Evolutionary conservation across 2,113 vertebrate genomes (phyloP), one percentile per base, ranked within the genome.

Genomic region (Eulemur rufifrons): DNA sequence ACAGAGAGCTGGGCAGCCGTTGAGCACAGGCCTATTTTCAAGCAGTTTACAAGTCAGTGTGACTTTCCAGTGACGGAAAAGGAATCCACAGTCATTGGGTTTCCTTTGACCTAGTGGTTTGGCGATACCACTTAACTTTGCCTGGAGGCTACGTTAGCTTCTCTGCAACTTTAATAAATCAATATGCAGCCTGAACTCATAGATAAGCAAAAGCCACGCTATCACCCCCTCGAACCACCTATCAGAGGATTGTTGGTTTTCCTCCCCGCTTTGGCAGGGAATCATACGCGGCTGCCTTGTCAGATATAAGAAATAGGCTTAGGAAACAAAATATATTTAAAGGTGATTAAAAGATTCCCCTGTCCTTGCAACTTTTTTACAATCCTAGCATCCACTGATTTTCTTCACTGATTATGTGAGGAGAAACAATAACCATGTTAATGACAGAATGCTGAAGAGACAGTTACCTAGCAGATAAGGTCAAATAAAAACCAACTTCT

Each of bases 301-400:
- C 34, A 77, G 61, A 82, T 25, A 3, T 68, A 84, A 95, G 25
- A 10, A 23, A 56, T 7, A 54, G 29, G 66, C 13, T 92, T 88
- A 39, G 37, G 66, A 96, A 91, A 73, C 5, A 45, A 93, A 97
- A 86, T 47, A 87, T 23, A 76, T 27, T 52, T 64, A 91, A 95
- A 63, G 47, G 34, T 76, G 20, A 89, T 34, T 82, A 68, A 88
- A 83, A 90, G 64, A 56, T 20, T 88, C 52, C 89, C 34, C 17
- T 76, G 25, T n/a, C 73, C 78, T 82, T 71, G 39, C 64, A 86
- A 64, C 37, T 89, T 92, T 93, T 91, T 64, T 39, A 61, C 39
- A 74, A 50, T 7, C 45, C 68, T 88, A 63, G 11, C 8, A 42
- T 86, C 23, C 82, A 94, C 23, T 92, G 52, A 42, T 77, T 78